Conservation (phyloP, 2,113 vertebrate species). For the Scartelaos histophorus region DNA sequence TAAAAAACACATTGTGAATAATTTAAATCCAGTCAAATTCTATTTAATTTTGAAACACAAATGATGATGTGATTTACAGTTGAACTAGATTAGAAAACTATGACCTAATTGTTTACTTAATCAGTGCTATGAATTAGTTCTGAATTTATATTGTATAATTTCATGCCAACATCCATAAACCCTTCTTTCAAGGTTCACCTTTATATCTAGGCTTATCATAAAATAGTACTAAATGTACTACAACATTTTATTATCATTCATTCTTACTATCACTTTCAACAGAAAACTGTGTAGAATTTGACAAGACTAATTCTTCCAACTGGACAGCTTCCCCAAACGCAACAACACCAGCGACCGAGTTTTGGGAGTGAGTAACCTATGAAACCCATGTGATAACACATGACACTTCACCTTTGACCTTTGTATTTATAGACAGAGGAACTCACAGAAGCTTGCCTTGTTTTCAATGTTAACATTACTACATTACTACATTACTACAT, state of each 20-base stretch:
- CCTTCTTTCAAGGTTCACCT: neutral
- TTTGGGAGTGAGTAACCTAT: slow-evolving; percentile 87
- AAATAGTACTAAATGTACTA: neutral
- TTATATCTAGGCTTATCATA: neutral
- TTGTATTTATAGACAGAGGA: neutral
- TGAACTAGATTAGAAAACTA: neutral
- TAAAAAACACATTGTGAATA: neutral
- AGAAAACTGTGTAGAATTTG: slow-evolving; percentile 84
- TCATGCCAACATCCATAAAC: neutral
- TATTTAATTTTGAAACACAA: neutral
- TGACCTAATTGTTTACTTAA: neutral
- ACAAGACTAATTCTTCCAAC: slow-evolving; percentile 70
- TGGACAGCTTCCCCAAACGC: slow-evolving; percentile 69
- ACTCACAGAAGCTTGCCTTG: neutral
- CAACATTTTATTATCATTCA: neutral
- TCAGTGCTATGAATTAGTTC: neutral
- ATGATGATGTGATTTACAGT: neutral
- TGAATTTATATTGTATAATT: too few relatives aligned
- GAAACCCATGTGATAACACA: neutral
- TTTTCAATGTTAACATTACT: neutral
- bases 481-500: neutral
- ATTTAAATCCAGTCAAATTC: neutral
- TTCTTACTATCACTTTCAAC: slow-evolving; percentile 12
- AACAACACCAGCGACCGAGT: slow-evolving; percentile 86
- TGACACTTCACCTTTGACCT: neutral